A percentile compares a stretch with the other conserved stretches of the same genome.
Evolutionary conservation across 1,140 invertebrate species (phyloP).

Genomic region (Drosophila biarmipes): DNA sequence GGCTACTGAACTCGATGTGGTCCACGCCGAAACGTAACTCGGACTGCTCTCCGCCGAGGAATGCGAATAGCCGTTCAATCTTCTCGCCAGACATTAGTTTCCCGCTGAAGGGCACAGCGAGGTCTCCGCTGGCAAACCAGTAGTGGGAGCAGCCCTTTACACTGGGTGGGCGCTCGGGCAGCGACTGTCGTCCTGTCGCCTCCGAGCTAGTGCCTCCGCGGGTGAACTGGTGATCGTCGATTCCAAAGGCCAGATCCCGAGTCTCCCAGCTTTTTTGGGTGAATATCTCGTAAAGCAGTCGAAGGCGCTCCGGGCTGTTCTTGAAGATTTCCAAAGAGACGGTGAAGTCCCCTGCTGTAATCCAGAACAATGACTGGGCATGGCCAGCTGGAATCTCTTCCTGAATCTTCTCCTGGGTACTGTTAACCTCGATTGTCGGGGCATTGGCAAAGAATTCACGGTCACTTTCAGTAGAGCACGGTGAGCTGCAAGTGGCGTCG

Average conservation of each 20-base stretch:
- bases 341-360: constrained; percentile 63
- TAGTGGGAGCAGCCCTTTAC: constrained; percentile 71
- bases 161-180: constrained; percentile 56
- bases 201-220: neutral
- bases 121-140: constrained; percentile 77
- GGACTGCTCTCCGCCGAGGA: constrained; percentile 43
- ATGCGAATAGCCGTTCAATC: constrained; percentile 65
- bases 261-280: constrained; percentile 72
- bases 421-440: constrained; percentile 60
- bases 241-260: constrained; percentile 71
- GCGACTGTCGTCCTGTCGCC: neutral
- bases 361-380: constrained; percentile 68
- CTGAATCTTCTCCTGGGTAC: too few relatives aligned
- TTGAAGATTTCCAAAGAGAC: constrained; percentile 62
- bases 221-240: constrained; percentile 69
- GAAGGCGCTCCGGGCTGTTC: constrained; percentile 56
- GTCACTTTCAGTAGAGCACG: constrained; percentile 56
- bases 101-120: constrained; percentile 74
- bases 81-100: constrained; percentile 59
- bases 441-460: constrained; percentile 72
- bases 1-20: constrained; percentile 67
- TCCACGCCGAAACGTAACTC: constrained; percentile 74
- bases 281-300: constrained; percentile 74
- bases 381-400: constrained; percentile 12
- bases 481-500: constrained; percentile 24